phyloP scores from a whole-genome alignment of 2,888 invertebrate genomes.

The Cosmorhoe ocellata region DNA sequence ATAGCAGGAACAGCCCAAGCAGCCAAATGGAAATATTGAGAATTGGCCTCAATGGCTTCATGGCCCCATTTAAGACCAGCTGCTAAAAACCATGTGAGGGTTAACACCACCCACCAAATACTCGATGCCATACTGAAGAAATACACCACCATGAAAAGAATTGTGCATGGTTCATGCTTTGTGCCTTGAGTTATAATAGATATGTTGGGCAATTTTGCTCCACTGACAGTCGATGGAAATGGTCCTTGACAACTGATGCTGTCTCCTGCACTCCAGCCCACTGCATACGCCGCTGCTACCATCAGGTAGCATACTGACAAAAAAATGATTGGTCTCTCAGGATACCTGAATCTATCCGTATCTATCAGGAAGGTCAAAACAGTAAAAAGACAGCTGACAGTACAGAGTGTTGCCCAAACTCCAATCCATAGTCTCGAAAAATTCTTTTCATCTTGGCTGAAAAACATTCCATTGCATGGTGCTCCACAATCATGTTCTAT shows the following conservation, averaged over 20 bases:
- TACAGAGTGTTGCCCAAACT: constrained; percentile 95
- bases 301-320: constrained; percentile 97
- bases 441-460: constrained; percentile 89
- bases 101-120: constrained; percentile 98
- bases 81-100: constrained; percentile 97
- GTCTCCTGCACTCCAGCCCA: constrained; percentile 92
- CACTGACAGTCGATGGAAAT: constrained; percentile 86
- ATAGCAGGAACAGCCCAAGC: constrained; percentile 99
- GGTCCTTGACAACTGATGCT: constrained; percentile 92
- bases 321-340: constrained; percentile 98
- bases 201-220: constrained; percentile 88
- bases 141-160: constrained; percentile 97
- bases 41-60: constrained; percentile 98
- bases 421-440: constrained; percentile 96
- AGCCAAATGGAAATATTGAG: constrained; percentile 97
- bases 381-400: constrained; percentile 95
- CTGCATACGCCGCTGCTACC: constrained; percentile 95
- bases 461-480: constrained; percentile 96
- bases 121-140: constrained; percentile 98
- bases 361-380: constrained; percentile 96
- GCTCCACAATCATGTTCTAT: constrained; percentile 90
- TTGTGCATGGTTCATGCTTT: constrained; percentile 92
- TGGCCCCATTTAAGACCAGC: constrained; percentile 99
- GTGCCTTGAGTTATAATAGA: constrained; percentile 94
- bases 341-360: constrained; percentile 97